These are phyloP conservation scores for Mohoua ochrocephala DNA, from an alignment of 2,113 vertebrate genomes.

Conservation along the genomic window DNA sequence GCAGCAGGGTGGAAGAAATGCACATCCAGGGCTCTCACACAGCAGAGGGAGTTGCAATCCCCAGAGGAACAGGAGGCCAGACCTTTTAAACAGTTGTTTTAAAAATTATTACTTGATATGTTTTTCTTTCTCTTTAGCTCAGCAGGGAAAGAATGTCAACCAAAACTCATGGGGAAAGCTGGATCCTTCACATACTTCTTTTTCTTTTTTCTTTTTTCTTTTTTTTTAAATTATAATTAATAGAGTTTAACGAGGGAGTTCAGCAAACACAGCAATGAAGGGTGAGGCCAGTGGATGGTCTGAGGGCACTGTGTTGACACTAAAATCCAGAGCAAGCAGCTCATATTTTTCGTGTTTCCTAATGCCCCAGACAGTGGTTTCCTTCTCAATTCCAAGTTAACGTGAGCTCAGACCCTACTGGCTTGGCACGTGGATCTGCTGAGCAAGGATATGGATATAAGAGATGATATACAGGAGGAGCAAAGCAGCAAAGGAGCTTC, in stretches of 20 bases:
- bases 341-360: background rate
- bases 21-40: background rate
- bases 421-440: background rate
- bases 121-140: conserved; percentile 34
- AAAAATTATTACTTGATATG: background rate
- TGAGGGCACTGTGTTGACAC: background rate
- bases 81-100: background rate
- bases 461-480: background rate
- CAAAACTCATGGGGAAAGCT: background rate
- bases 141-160: conserved; percentile 16
- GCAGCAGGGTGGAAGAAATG: conserved; percentile 14
- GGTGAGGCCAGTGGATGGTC: background rate
- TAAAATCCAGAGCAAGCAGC: background rate
- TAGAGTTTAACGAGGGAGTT: background rate
- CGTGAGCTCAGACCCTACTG: background rate
- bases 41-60: background rate
- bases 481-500: background rate
- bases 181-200: background rate
- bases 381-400: background rate
- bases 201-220: background rate
- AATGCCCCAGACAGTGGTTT: background rate
- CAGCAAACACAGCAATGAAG: background rate
- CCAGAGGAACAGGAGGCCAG: background rate
- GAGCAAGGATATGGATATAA: background rate
- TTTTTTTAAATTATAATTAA: background rate